Base-by-base conservation (phyloP, 2,888 invertebrate species). In the Lymantria dispar region DNA sequence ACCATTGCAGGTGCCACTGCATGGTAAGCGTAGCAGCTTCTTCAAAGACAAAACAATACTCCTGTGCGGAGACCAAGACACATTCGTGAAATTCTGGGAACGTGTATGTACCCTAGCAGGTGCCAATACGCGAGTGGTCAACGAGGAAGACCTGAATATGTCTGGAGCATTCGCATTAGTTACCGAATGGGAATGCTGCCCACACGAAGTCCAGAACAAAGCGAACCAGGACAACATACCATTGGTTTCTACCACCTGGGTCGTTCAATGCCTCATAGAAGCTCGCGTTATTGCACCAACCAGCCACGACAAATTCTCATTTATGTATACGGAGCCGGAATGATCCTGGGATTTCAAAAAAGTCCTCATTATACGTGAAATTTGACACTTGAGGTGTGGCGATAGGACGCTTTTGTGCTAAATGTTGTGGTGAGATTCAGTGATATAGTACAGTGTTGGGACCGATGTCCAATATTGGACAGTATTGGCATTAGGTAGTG, bases 181-280 rank as follows among this genome's bases (percentile, higher is more conserved):
- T n/a, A 92, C 94, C 0, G 95, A 95, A 56, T 85, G 80, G 64
- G 92, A 92, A 1, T 38, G 45, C 47, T 95, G 94, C 60, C 93
- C 94, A 0, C 86, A 92, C 50, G 92, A 92, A 47, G 80, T 90
- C 0, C 90, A 90, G 45, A 90, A 90, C 54, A 90, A 88, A 52
- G 94, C 94, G 0, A 85, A 88, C 48, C 85, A 92, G 47, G 92
- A 93, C 66, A 90, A 87, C 50, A 87, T 94, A n/a, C 94, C 95
- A 0, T 68, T 95, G 0, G 94, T 95, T 0, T 94, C 95, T 0
- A 93, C 94, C 0, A 92, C 92, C 1, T 96, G 95, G 95, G 85
- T 95, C 0, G 91, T 94, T 5, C 95, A 95, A 66, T 94, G 93
- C 62, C 82, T 95, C 38, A 93, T 95, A 54, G 93, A 93, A 63